Evolutionary conservation across 2,113 vertebrate genomes (phyloP), one percentile per base, ranked within the genome.

Genomic region (Nymphicus hollandicus): DNA sequence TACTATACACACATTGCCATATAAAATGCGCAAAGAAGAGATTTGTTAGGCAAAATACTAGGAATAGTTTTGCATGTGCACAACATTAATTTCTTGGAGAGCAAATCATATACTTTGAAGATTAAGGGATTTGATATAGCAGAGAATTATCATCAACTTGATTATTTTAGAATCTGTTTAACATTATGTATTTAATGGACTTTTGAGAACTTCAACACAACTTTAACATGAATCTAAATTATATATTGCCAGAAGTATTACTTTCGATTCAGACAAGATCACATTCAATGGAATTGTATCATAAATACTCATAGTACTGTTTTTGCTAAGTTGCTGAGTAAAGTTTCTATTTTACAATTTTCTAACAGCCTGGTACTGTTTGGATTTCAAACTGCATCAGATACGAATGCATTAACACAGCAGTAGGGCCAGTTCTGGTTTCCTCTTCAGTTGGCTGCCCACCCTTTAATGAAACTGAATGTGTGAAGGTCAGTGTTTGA

Each of bases 401-500:
- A 96, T 98, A 99, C 2, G 98, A 99, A 94, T 99, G 99, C 86
- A 91, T 97, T 41, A 98, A 97, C 81, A 99, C 99, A 13, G 89
- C 98, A 56, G 91, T 98, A 35, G 99, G 99, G 15, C 97, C 99
- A 1, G 98, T 99, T n/a, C 97, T 99, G 43, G 97, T 99, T 91
- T 98, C 98, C 49, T 99, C 99, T n/a, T 97, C 98, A 89, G 98
- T 98, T 97, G 99, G 98, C 97, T 99, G 99, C 95, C 99, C 99
- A 3, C 99, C 99, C 1, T 99, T 99, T 93, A 99, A 99, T 17
- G 99, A 99, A 96, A 99, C 99, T 0, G 99, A 99, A 92, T 99
- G 99, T 88, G 97, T 98, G 93, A 99, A 99, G 99, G 99, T 99
- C 89, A 98, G 99, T 96, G 73, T 27, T 44, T 47, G 55, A 27